phyloP scores from a whole-genome alignment of 2,113 vertebrate genomes.

The Addax nasomaculatus region DNA sequence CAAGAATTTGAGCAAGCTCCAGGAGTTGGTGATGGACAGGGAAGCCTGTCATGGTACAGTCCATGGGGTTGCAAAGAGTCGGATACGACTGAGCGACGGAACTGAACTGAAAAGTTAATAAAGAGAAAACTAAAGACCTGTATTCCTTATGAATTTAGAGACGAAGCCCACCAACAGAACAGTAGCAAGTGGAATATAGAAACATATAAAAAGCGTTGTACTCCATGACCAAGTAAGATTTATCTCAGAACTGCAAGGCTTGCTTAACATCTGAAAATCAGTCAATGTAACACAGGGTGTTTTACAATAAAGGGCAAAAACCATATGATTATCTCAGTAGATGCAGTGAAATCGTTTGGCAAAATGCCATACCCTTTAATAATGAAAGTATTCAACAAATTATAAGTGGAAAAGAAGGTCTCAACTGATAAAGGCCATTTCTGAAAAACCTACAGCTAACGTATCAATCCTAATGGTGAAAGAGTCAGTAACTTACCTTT shows the following conservation, averaged over 20 bases:
- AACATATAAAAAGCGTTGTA: too few relatives aligned
- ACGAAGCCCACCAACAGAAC: not conserved
- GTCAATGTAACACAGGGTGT: fast-evolving
- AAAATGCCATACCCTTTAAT: not conserved
- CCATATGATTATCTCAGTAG: not conserved
- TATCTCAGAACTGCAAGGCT: not conserved
- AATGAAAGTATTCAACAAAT: not conserved
- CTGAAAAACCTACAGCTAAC: not conserved
- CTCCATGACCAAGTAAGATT: too few relatives aligned
- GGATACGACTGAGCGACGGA: fast-evolving
- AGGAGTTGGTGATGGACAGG: not conserved
- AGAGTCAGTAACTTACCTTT: not conserved
- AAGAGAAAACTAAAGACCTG: not conserved
- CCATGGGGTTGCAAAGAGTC: not conserved
- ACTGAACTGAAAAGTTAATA: not conserved
- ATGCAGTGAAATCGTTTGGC: not conserved
- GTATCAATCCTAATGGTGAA: not conserved
- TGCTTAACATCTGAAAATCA: too few relatives aligned
- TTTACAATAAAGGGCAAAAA: not conserved
- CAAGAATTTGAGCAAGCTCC: not conserved
- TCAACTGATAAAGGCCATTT: too few relatives aligned
- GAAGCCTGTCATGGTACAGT: not conserved
- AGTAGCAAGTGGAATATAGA: not conserved
- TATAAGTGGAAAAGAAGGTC: not conserved
- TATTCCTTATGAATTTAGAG: fast-evolving